Conservation (phyloP, 2,797 vertebrate genomes). For the Smutsia temminckii region DNA sequence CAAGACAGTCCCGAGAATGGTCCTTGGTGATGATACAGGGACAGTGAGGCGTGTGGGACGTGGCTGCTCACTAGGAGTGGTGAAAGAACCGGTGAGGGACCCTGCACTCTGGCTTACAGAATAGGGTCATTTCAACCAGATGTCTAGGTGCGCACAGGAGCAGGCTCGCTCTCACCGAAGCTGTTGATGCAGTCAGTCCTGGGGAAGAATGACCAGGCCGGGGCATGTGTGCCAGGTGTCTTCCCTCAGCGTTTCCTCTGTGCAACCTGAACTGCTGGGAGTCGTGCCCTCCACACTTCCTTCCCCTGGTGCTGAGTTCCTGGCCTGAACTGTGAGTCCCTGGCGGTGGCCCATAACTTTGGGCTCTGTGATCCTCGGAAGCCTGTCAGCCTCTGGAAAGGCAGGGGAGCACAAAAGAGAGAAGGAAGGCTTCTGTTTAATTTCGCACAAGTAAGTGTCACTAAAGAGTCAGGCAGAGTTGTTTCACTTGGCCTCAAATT, state of each 20-base stretch:
- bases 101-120: neutral
- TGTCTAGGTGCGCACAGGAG: neutral
- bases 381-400: neutral
- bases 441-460: neutral
- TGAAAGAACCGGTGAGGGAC: fast-evolving
- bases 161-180: neutral
- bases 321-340: neutral
- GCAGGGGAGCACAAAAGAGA: neutral
- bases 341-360: neutral
- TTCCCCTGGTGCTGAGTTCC: neutral
- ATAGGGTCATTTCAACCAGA: neutral
- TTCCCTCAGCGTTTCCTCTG: neutral
- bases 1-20: neutral
- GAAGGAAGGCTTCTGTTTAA: neutral
- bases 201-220: neutral
- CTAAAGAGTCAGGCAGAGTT: neutral
- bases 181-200: neutral
- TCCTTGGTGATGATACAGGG: fast-evolving
- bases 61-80: neutral
- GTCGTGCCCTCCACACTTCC: neutral
- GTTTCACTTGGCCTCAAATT: neutral
- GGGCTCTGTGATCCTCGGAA: neutral
- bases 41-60: fast-evolving
- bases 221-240: fast-evolving
- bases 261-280: neutral